phyloP scores from a whole-genome alignment of 2,113 vertebrate genomes.

The Tapirus terrestris region DNA sequence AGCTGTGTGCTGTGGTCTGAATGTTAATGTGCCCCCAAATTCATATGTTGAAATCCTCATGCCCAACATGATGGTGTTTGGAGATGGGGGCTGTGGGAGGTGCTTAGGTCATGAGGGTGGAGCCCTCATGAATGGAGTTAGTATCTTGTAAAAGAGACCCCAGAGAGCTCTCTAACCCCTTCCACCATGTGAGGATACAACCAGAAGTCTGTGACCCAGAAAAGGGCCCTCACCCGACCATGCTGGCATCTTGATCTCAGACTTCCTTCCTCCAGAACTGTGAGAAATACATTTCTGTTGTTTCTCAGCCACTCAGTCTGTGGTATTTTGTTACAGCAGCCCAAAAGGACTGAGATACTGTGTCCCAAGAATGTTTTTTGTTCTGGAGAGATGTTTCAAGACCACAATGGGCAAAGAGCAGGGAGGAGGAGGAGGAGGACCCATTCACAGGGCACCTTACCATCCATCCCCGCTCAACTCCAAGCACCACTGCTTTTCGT shows the following conservation, averaged over 20 bases:
- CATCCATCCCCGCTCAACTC: not conserved
- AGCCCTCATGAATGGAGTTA: not conserved
- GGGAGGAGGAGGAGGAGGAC: not conserved
- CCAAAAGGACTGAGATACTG: not conserved
- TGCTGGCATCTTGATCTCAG: too few relatives aligned
- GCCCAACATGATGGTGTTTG: not conserved
- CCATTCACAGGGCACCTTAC: not conserved
- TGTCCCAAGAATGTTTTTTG: not conserved
- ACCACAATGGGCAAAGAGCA: not conserved
- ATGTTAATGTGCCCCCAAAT: not conserved
- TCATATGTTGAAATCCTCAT: not conserved
- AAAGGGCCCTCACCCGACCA: not conserved
- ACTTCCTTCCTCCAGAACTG: not conserved
- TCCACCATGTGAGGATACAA: not conserved
- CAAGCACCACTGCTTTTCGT: not conserved
- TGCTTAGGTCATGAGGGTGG: not conserved
- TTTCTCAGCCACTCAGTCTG: not conserved
- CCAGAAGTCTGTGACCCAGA: not conserved
- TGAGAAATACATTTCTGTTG: not conserved
- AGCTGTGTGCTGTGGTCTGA: not conserved
- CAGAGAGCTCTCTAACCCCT: not conserved
- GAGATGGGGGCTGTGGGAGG: not conserved
- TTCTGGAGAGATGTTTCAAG: not conserved
- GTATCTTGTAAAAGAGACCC: not conserved
- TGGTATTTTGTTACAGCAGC: not conserved